Conservation (phyloP, 2,797 vertebrate species). For the Urophycis tenuis region DNA sequence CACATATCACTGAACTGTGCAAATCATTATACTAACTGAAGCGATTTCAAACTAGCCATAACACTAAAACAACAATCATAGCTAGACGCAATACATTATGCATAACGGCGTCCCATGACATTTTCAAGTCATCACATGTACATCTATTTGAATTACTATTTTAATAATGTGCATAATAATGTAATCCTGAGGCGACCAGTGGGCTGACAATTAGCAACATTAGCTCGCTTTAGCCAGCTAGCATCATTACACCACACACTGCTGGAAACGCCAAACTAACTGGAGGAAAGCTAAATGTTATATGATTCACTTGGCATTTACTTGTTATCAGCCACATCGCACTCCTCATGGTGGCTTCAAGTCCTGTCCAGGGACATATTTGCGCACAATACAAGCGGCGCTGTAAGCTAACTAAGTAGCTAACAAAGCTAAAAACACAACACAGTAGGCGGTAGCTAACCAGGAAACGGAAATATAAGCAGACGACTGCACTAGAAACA, state of each 20-base stretch:
- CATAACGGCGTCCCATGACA: not conserved
- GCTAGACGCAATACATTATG: not conserved
- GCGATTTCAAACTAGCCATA: not conserved
- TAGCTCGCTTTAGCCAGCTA: not conserved
- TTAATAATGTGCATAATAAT: not conserved
- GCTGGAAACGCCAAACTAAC: not conserved
- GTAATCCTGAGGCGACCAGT: not conserved
- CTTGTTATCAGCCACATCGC: not conserved
- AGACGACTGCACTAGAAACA: constrained; percentile 42
- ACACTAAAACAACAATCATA: not conserved
- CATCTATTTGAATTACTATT: not conserved
- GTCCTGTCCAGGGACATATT: not conserved
- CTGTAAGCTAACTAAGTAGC: constrained; percentile 41
- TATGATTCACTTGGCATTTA: not conserved
- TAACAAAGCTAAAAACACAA: constrained; percentile 74
- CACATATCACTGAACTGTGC: not conserved
- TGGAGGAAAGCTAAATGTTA: not conserved
- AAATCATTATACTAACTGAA: not conserved
- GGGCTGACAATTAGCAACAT: not conserved
- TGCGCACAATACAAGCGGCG: not conserved
- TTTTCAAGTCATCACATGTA: not conserved
- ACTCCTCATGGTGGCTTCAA: not conserved
- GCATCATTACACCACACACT: not conserved
- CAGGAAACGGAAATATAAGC: constrained; percentile 74
- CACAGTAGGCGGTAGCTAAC: constrained; percentile 71